Base-by-base conservation (phyloP, 1,140 invertebrate genomes). In the Ditylenchus dipsaci region DNA sequence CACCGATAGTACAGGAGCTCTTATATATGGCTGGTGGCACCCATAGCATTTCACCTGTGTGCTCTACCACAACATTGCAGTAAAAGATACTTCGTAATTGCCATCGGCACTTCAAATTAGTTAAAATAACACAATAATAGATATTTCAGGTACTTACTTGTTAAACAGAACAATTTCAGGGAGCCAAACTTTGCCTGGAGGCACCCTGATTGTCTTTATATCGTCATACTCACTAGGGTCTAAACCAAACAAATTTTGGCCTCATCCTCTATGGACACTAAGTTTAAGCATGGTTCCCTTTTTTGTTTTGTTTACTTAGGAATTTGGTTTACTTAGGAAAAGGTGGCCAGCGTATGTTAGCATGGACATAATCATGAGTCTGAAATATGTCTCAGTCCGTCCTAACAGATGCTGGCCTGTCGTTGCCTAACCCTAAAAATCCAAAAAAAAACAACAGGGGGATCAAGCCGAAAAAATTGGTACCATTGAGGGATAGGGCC, bases 51-150 rank as follows among this genome's bases (percentile, higher is more conserved):
- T 92, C 90, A 0, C 93, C 92, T 0, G 89, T 92, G 75, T 90
- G 91, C 73, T 91, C 90, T 0, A 94, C 84, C 1, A 91, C 94
- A 0, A 91, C 93, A 85, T 95, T 96, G 0, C 93, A 95, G 90
- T 95, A 95, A 11, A 95, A 85, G 92, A 94, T 38, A 95, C 93
- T 85, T 96, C 92, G 84, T 95, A 97, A 84, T 96, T 96, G 17
- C 94, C 93, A 85, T 96, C 93, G 81, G 93, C 93, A 81, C 90
- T 91, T 56, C 57, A 77, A 73, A 57, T n/a, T 42, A 27, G 13
- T 8, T 21, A 68, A 19, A 29, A 38, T 72, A 56, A 86, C 19
- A 23, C 42, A 66, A 47, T 13, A 59, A 64, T 15, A 19, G 17
- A 17, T 59, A 8, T 19, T 47, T 1, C n/a, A 21, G 1, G 21